Conservation (phyloP, 35 echinoderm and acorn worm species). For the Heliocidaris erythrogramma region DNA sequence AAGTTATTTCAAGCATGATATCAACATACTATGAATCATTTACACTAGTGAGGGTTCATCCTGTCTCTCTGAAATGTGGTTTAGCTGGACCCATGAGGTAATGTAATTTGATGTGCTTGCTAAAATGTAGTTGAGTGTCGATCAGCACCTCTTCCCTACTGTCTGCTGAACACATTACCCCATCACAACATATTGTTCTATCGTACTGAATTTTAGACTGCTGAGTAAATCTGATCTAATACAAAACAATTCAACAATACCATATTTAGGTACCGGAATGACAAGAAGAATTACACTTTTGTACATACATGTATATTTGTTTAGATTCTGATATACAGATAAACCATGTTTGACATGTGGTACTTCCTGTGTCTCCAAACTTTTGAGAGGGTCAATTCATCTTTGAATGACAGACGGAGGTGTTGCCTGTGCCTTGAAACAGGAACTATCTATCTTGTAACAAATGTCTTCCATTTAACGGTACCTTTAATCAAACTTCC, state of each 20-base stretch:
- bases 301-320: neutral
- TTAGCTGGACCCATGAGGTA: conserved; percentile 4
- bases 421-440: neutral
- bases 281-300: neutral
- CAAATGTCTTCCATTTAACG: neutral
- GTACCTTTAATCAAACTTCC: conserved; percentile 29
- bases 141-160: neutral
- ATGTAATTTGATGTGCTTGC: conserved; percentile 17
- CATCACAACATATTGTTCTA: neutral
- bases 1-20: conserved; percentile 3
- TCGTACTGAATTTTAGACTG: neutral
- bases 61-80: neutral
- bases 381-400: neutral
- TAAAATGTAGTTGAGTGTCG: neutral
- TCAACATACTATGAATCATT: conserved; percentile 18
- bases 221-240: neutral
- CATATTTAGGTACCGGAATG: neutral
- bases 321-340: neutral
- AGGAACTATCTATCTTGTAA: conserved; percentile 13
- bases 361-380: neutral
- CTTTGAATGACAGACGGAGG: neutral
- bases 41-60: conserved; percentile 9
- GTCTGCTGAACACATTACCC: neutral
- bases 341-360: neutral
- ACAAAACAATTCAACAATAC: neutral